A percentile compares a stretch with the other conserved stretches of the same genome.
These are phyloP conservation scores for Scaptomyza tumidula DNA, from an alignment of 2,888 invertebrate genomes.

Conservation along the genomic window DNA sequence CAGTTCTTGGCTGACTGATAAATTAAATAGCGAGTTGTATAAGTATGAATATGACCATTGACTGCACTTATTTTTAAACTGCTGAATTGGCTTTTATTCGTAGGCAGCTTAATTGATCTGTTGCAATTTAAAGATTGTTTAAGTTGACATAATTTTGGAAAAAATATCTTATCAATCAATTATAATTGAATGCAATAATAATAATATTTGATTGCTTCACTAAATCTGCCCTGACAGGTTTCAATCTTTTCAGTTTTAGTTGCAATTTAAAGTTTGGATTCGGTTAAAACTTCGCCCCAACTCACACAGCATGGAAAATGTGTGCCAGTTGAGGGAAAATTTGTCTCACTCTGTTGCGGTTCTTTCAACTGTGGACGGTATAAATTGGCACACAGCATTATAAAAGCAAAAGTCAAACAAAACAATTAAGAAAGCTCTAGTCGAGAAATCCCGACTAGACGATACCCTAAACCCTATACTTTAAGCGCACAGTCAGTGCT, in stretches of 20 bases:
- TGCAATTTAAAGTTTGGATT: slow-evolving; percentile 29
- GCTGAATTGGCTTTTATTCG: slow-evolving; percentile 25
- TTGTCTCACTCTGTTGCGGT: background rate
- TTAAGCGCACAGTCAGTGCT: too few species aligned
- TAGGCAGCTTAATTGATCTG: slow-evolving; percentile 16
- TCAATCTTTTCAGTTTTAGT: slow-evolving; percentile 40
- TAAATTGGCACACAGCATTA: slow-evolving; percentile 35
- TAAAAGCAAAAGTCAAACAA: too few species aligned
- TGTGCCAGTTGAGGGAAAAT: background rate
- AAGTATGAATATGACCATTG: slow-evolving; percentile 14
- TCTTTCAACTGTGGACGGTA: slow-evolving; percentile 13
- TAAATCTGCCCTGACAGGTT: slow-evolving; percentile 21
- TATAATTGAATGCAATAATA: slow-evolving; percentile 27
- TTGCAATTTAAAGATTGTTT: background rate
- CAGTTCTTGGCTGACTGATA: slow-evolving; percentile 12
- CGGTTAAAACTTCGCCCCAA: slow-evolving; percentile 29
- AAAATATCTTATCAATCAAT: slow-evolving; percentile 25
- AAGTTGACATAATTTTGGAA: background rate
- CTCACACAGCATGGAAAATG: slow-evolving; percentile 14
- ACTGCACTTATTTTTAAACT: slow-evolving; percentile 6
- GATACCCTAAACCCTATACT: too few species aligned
- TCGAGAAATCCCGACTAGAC: too few species aligned
- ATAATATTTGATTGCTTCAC: slow-evolving; percentile 42
- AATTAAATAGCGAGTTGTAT: slow-evolving; percentile 45
- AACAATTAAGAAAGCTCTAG: too few species aligned